A percentile compares a stretch with the other conserved stretches of the same genome.
Conservation (phyloP, 2,888 invertebrate species). For the Macropis europaea region DNA sequence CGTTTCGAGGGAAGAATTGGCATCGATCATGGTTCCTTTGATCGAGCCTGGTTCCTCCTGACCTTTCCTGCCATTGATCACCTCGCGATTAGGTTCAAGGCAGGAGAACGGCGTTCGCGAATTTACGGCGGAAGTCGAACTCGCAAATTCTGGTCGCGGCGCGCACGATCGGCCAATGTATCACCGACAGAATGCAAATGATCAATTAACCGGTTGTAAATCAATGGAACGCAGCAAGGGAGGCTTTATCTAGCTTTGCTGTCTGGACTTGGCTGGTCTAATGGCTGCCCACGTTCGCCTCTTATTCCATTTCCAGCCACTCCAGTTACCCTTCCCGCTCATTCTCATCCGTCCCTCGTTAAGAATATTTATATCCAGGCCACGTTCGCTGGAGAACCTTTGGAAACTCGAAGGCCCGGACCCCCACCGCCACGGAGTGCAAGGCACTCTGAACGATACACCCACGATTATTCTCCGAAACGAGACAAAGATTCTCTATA, state of each 20-base stretch:
- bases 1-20: slow-evolving; percentile 11
- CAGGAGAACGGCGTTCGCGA: slow-evolving; percentile 12
- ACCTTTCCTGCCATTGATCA: slow-evolving; percentile 37
- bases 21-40: background rate
- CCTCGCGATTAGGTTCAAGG: slow-evolving; percentile 7
- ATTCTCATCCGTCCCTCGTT: slow-evolving; percentile 58
- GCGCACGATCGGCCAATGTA: slow-evolving; percentile 21
- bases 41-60: background rate
- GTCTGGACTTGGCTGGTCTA: slow-evolving; percentile 36
- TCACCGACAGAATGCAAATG: slow-evolving; percentile 73
- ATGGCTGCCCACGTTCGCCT: slow-evolving; percentile 44
- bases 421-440: slow-evolving; percentile 26
- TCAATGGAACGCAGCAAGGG: slow-evolving; percentile 66
- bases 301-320: slow-evolving; percentile 48
- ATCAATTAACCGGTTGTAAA: slow-evolving; percentile 77
- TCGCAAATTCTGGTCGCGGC: slow-evolving; percentile 33
- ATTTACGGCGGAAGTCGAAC: slow-evolving; percentile 36
- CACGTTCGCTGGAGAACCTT: slow-evolving; percentile 71
- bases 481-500: background rate
- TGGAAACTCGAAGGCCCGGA: slow-evolving; percentile 52
- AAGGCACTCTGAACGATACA: slow-evolving; percentile 34
- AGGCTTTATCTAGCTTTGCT: slow-evolving; percentile 59
- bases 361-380: slow-evolving; percentile 75
- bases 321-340: slow-evolving; percentile 27
- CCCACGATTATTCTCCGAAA: slow-evolving; percentile 25